Base-by-base conservation (phyloP, 2,888 invertebrate genomes). In the Apodemia zela region DNA sequence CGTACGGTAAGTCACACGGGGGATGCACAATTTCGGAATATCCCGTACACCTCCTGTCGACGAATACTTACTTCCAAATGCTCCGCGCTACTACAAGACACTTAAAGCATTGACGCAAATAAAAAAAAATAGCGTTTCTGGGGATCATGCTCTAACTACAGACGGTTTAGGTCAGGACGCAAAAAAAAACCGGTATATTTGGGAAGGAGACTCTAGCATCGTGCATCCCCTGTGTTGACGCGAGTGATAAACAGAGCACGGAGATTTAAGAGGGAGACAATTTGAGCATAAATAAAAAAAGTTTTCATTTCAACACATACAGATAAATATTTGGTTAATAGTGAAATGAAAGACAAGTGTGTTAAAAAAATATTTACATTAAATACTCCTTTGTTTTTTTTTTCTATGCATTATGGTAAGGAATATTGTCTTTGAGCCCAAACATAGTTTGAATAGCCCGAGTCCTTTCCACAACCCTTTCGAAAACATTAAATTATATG, bases 151-250 rank as follows among this genome's bases (percentile, higher is more conserved):
- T 89, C 89, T 89, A 54, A 54, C 54, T 54, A 54, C 54, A 11
- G 54, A 54, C 54, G 54, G 54, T 25, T 54, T 29, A 54, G 54
- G 54, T 54, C 54, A 54, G 54, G 63, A 63, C 49, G 62, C 65
- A 64, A 66, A 65, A 67, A 67, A 69, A 64, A 67, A 63, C 64
- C 66, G 65, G 77, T 76, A 75, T 77, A 76, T 72, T 78, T 75
- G 71, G 71, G 79, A 78, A 81, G 87, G 84, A 84, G 84, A 78
- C 81, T 80, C 77, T 84, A 90, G 91, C 89, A 91, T 86, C 91
- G 91, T 91, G 91, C 91, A 91, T 91, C 91, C 91, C 91, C 91
- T 86, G 87, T 82, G 81, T 84, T 81, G 87, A 84, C 90, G 89
- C 89, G 89, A 87, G 80, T 76, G 77, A 78, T 75, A 76, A 76